phyloP scores from a whole-genome alignment of 2,888 invertebrate species.

The Meiosimyza platycephala region DNA sequence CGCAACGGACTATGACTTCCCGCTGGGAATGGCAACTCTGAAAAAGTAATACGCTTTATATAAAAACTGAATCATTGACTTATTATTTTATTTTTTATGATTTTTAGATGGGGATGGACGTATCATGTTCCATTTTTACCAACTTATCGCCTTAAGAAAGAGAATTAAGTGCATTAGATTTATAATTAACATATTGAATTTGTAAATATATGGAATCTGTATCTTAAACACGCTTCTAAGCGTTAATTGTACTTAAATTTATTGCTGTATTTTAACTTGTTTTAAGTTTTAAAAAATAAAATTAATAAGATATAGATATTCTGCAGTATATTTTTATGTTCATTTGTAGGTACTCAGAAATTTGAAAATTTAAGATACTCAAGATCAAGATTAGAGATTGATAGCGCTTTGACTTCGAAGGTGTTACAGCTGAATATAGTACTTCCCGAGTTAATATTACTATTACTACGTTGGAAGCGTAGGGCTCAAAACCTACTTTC shows the following conservation, averaged over 20 bases:
- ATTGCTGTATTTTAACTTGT: constrained; percentile 8
- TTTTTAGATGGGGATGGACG: constrained; percentile 75
- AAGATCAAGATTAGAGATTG: no score
- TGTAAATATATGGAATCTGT: not conserved
- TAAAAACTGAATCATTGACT: not conserved
- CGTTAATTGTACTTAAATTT: not conserved
- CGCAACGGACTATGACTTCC: constrained; percentile 76
- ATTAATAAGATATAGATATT: no score
- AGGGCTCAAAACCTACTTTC: no score
- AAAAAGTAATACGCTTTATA: constrained; percentile 67
- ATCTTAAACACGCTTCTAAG: constrained; percentile 6
- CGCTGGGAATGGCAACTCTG: constrained; percentile 75
- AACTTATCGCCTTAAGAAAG: constrained; percentile 68
- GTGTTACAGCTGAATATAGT: no score
- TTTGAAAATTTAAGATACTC: no score
- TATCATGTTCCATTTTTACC: constrained; percentile 78
- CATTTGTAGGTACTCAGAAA: no score
- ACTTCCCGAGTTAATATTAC: no score
- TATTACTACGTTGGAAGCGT: no score
- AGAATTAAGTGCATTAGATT: constrained; percentile 13
- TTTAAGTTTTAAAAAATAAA: not conserved
- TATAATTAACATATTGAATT: not conserved
- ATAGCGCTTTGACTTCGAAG: no score
- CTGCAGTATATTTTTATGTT: no score
- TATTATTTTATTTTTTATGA: not conserved